phyloP scores from a whole-genome alignment of 1,140 invertebrate genomes.

The Popillia japonica region DNA sequence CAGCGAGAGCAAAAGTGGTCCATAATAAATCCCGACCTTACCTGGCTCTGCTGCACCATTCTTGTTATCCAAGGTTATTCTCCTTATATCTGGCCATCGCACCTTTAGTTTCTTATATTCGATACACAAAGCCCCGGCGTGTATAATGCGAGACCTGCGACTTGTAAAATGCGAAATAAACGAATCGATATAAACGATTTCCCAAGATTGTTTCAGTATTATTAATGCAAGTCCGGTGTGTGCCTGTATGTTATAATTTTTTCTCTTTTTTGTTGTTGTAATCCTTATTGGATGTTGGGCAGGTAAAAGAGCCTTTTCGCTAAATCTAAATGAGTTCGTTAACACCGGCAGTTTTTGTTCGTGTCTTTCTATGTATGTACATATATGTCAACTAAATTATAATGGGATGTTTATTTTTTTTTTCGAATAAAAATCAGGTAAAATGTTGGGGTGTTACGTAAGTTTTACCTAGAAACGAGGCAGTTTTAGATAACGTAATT shows the following conservation, averaged over 20 bases:
- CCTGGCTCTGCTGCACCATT: conserved; percentile 51
- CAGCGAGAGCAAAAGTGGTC: neutral
- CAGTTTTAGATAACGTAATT: too few species aligned
- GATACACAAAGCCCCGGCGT: too few species aligned
- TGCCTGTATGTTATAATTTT: neutral
- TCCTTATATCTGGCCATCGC: conserved; percentile 51
- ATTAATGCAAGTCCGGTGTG: neutral
- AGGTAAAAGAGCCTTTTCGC: neutral
- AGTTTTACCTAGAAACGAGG: too few species aligned
- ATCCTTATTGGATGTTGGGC: too few species aligned
- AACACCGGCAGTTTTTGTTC: neutral
- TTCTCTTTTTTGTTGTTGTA: neutral
- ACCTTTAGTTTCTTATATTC: conserved; percentile 37
- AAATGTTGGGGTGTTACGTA: too few species aligned
- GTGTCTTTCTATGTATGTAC: too few species aligned
- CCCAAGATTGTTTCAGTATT: neutral
- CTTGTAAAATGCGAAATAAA: neutral
- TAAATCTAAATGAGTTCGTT: neutral
- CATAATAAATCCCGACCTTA: conserved; percentile 55
- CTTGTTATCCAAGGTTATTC: conserved; percentile 52
- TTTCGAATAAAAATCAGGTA: too few species aligned
- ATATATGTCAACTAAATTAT: too few species aligned
- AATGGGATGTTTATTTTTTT: too few species aligned
- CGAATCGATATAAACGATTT: conserved; percentile 18
- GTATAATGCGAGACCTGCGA: too few species aligned